Evolutionary conservation across 2,888 invertebrate species (phyloP).

Genomic region (Chydorus sphaericus): DNA sequence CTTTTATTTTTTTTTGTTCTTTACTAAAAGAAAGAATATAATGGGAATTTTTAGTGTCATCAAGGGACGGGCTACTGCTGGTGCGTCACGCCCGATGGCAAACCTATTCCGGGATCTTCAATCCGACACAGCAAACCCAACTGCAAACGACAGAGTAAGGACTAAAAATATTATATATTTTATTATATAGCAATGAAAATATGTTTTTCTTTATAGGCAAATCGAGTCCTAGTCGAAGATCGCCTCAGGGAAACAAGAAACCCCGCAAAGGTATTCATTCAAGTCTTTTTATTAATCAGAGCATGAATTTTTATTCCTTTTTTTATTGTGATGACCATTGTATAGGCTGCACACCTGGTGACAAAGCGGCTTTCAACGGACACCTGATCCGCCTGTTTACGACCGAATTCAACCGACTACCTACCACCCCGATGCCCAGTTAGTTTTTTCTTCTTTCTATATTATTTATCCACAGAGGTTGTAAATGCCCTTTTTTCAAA

Average conservation of each 20-base stretch:
- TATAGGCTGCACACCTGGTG: constrained; percentile 33
- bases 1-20: no score
- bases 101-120: constrained; percentile 64
- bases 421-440: constrained; percentile 1
- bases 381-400: constrained; percentile 74
- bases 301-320: neutral
- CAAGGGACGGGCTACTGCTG: constrained; percentile 62
- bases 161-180: no score
- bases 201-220: constrained; percentile 31
- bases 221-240: constrained; percentile 44
- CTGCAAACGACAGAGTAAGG: constrained; percentile 33
- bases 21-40: no score
- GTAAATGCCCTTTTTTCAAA: no score
- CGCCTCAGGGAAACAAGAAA: constrained; percentile 36
- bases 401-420: constrained; percentile 44
- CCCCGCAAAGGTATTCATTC: constrained; percentile 21
- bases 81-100: constrained; percentile 77
- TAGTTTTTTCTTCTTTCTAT: neutral
- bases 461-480: no score
- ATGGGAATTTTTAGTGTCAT: constrained; percentile 51
- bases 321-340: neutral
- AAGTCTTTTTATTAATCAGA: no score
- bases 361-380: constrained; percentile 63
- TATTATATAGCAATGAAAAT: no score
- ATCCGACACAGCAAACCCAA: constrained; percentile 52